Evolutionary conservation across 1,140 invertebrate genomes (phyloP).

Genomic region (Chironomus striatipennis): DNA sequence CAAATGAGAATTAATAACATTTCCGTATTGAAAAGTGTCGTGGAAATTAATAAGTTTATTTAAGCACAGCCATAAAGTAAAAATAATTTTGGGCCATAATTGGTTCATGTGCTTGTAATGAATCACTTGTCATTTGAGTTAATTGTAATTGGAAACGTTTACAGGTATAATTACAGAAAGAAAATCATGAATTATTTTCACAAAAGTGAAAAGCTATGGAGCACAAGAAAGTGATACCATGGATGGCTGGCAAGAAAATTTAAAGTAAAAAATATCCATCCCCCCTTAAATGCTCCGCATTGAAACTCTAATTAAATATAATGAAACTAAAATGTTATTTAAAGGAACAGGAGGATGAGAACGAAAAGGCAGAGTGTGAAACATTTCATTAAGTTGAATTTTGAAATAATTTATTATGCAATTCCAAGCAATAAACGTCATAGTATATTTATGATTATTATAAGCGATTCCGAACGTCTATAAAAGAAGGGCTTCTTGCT

Average conservation of each 20-base stretch:
- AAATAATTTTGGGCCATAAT: background rate
- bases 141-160: constrained; percentile 11
- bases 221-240: too few species aligned
- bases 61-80: too few species aligned
- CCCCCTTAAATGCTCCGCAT: background rate
- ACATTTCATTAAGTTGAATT: constrained; percentile 9
- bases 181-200: too few species aligned
- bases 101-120: background rate
- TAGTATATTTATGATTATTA: constrained; percentile 17
- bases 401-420: constrained; percentile 19
- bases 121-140: constrained; percentile 5
- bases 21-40: too few species aligned
- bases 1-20: too few species aligned
- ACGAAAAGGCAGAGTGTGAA: background rate
- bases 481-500: too few species aligned
- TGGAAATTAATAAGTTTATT: too few species aligned
- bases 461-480: background rate
- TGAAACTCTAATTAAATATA: constrained; percentile 2
- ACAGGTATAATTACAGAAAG: too few species aligned
- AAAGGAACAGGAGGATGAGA: background rate
- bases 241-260: too few species aligned
- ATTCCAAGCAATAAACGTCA: constrained; percentile 21
- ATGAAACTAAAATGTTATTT: background rate
- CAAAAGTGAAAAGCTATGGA: too few species aligned
- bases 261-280: background rate